Evolutionary conservation across 2,888 invertebrate species (phyloP).

Genomic region (Entomobrya proxima): DNA sequence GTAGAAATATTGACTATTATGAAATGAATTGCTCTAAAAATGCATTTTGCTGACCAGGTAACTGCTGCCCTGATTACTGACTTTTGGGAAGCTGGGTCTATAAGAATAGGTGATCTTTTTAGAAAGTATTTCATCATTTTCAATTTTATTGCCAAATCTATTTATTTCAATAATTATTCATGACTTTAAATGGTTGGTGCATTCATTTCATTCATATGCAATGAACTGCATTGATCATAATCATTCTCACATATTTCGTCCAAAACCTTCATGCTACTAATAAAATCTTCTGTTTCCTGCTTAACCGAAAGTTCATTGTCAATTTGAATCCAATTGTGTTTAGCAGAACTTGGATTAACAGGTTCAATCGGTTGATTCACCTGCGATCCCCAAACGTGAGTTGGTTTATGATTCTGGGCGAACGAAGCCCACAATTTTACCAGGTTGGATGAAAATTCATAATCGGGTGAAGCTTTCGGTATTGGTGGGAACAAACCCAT

Average conservation of each 20-base stretch:
- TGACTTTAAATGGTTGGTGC: no score
- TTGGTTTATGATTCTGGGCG: constrained; percentile 58
- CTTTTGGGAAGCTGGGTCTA: no score
- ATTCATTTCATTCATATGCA: no score
- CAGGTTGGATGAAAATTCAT: constrained; percentile 56
- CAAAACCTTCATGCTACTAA: constrained; percentile 47
- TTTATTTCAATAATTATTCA: no score
- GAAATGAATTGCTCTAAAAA: no score
- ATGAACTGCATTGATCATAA: constrained; percentile 7
- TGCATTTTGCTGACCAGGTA: no score
- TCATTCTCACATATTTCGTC: constrained; percentile 51
- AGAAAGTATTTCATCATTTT: no score
- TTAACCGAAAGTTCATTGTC: constrained; percentile 23
- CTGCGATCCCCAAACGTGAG: constrained; percentile 20
- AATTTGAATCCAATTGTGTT: constrained; percentile 45
- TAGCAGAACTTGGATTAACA: not conserved
- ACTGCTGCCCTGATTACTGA: no score
- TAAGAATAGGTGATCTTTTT: no score
- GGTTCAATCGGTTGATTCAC: not conserved
- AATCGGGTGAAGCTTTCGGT: constrained; percentile 32
- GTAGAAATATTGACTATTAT: no score
- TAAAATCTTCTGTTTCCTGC: constrained; percentile 36
- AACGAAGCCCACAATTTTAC: constrained; percentile 64
- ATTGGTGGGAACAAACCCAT: constrained; percentile 13
- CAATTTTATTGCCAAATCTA: no score